Base-by-base conservation (phyloP, 2,888 invertebrate genomes). In the Resseliella maxima region DNA sequence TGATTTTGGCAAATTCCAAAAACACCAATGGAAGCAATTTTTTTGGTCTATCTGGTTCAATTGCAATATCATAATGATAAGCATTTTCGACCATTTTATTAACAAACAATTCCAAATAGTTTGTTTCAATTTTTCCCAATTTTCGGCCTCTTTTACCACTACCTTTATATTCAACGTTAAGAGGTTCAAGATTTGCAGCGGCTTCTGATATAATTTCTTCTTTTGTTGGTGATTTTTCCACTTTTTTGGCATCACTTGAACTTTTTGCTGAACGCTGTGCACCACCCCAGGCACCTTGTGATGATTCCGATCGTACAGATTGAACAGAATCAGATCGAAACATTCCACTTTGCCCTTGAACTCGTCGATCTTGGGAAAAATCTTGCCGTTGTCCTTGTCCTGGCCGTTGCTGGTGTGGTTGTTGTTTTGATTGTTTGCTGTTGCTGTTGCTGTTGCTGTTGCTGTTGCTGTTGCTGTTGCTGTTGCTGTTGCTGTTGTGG, bases 1-100 rank as follows among this genome's bases (percentile, higher is more conserved):
- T 86, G 50, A 89, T 88, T 0, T 87, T 46, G 10, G 91, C 90
- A 2, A 91, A 91, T 1, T 88, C 87, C 1, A 90, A 89, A 87
- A 93, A 93, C 0, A 93, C 93, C 0, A 87, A 86, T 0, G 94
- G 91, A 86, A 94, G 89, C 88, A 94, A 90, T 88, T 93, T 94
- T 88, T 94, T 95, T 0, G 59, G 3, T 24, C 27, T n/a, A 8
- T 59, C 59, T n/a, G 59, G 59, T 5, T 24, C 24, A 59, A 59
- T 15, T 18, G n/a, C 24, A 5, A 59, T 24, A 59, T 59, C 59
- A 12, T 59, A 59, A 18, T 59, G 59, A 59, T 59, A 59, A 24
- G 18, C 18, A 18, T 59, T n/a, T 6, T 59, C 59, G 24, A 27
- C 59, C 5, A 59, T 24, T 6, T 24, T n/a, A 18, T 50, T 18